Evolutionary conservation across 2,113 vertebrate genomes (phyloP), one percentile per base, ranked within the genome.

Genomic region (Protomyctophum bolini): DNA sequence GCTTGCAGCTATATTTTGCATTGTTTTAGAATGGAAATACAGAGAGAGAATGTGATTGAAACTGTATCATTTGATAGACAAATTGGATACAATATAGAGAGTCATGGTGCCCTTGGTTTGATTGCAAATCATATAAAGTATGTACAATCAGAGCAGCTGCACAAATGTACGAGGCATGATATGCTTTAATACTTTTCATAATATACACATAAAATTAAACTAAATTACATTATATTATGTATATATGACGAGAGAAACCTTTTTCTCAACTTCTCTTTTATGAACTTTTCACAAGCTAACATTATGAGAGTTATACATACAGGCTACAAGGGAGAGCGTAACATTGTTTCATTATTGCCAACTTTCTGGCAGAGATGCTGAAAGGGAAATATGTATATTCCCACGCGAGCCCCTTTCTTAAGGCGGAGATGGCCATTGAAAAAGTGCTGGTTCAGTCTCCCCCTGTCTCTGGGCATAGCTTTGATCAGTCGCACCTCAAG

Each of bases 401-500:
- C 60, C 47, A 46, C 50, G 46, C 33, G 33, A 6, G 33, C 47
- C 9, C 15, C 66, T 70, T 86, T 88, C 79, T 90, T 71, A 61
- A 87, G 83, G 88, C 87, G 85, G 82, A 84, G 83, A 80, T 84
- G 79, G 91, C 88, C 89, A 89, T 75, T 88, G 83, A 80, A 88
- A 91, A 91, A 86, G 80, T 92, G 91, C 92, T 93, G 89, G 75
- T 91, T 90, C 88, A 91, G 91, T 89, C 90, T 91, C 66, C 69
- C 77, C 84, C 83, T 75, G 63, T 77, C 91, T 91, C 85, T 90
- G 89, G 91, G 93, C 92, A 69, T 85, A 62, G 87, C 92, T 94
- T 94, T 94, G 92, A 94, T 94, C 93, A 91, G 83, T 80, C 73
- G 81, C 70, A 88, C 91, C 92, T 90, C 86, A 80, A 93, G 92